Evolutionary conservation across 2,113 vertebrate species (phyloP).

Genomic region (Acanthochromis polyacanthus): DNA sequence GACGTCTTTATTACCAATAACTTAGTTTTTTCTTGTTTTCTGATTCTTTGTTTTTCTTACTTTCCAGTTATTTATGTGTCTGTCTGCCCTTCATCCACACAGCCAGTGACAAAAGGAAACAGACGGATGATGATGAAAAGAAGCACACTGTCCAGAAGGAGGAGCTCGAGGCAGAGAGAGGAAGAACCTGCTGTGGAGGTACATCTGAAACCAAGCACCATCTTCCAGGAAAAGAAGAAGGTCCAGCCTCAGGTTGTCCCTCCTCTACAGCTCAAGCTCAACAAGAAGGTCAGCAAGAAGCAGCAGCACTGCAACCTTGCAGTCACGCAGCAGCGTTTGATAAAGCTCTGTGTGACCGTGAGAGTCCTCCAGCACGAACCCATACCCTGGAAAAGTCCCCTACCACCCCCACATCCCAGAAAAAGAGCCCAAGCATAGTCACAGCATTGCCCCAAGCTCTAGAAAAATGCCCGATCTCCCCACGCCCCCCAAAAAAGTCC

Average conservation of each 20-base stretch:
- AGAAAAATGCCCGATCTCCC: slow-evolving; percentile 41
- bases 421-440: slow-evolving; percentile 30
- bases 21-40: not conserved
- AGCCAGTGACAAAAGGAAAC: slow-evolving; percentile 22
- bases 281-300: slow-evolving; percentile 34
- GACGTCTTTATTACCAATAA: not conserved
- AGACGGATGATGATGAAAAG: slow-evolving; percentile 21
- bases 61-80: not conserved
- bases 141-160: slow-evolving; percentile 9
- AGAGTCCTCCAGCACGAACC: slow-evolving; percentile 19
- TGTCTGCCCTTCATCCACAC: slow-evolving; percentile 9
- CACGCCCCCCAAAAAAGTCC: slow-evolving; percentile 34
- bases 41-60: not conserved
- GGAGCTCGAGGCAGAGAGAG: slow-evolving; percentile 26
- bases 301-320: not conserved
- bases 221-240: slow-evolving; percentile 40
- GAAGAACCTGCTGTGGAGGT: slow-evolving; percentile 22
- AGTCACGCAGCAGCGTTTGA: slow-evolving; percentile 12
- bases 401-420: slow-evolving; percentile 15
- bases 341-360: slow-evolving; percentile 21
- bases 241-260: not conserved
- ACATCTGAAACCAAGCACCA: slow-evolving; percentile 47
- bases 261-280: slow-evolving; percentile 37
- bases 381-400: slow-evolving; percentile 24
- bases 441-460: slow-evolving; percentile 18